A percentile compares a stretch with the other conserved stretches of the same genome.
Conservation (phyloP, 1,140 invertebrate genomes). For the Adoxophyes honmai region DNA sequence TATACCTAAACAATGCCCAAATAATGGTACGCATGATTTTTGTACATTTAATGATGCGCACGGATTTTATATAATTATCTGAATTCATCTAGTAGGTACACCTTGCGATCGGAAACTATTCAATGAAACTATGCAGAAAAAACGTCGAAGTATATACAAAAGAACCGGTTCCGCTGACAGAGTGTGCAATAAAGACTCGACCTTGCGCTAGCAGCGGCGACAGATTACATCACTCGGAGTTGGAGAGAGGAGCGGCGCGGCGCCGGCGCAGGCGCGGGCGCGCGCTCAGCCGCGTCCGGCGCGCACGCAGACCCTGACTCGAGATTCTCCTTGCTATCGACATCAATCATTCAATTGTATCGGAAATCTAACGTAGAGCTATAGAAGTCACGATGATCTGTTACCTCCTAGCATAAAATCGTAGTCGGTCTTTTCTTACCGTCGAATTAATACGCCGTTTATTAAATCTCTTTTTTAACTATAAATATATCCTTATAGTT, state of each 20-base stretch:
- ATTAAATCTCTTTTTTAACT: too few species aligned
- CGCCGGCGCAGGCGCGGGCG: conserved; percentile 11
- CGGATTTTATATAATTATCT: too few species aligned
- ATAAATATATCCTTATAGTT: too few species aligned
- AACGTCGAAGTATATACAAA: conserved; percentile 3
- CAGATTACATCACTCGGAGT: conserved; percentile 20
- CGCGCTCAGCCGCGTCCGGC: conserved; percentile 10
- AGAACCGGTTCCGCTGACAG: conserved; percentile 14
- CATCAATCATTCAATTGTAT: conserved; percentile 17
- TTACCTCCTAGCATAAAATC: too few species aligned
- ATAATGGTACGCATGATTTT: too few species aligned
- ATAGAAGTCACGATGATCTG: too few species aligned
- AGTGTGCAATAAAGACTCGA: conserved; percentile 28
- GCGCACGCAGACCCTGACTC: conserved; percentile 4
- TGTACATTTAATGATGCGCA: too few species aligned
- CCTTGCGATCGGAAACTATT: neutral
- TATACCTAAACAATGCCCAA: too few species aligned
- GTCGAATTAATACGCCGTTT: too few species aligned
- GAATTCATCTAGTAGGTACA: too few species aligned
- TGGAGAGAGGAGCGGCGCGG: conserved; percentile 9
- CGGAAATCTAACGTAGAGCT: too few species aligned
- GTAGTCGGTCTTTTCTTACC: too few species aligned
- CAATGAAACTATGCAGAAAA: conserved; percentile 14
- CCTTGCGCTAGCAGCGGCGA: conserved; percentile 19
- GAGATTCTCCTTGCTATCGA: conserved; percentile 16